Conservation (phyloP, 2,888 invertebrate genomes). For the Phaedon cochleariae region DNA sequence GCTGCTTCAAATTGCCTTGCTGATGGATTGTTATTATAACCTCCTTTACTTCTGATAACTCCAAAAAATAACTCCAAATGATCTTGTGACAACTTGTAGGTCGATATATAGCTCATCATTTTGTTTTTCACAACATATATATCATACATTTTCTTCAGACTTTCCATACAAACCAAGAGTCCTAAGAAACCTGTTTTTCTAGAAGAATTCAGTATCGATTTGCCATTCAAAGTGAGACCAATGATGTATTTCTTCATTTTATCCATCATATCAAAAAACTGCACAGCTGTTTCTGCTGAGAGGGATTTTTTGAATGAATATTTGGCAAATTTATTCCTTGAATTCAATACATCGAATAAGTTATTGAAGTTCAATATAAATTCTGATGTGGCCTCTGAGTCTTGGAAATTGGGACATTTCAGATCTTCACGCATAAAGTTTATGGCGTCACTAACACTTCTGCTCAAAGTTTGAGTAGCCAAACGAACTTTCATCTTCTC, state of each 20-base stretch:
- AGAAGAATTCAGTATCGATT: neutral
- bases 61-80: conserved; percentile 33
- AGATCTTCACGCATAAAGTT: conserved; percentile 27
- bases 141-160: neutral
- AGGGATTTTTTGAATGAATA: conserved; percentile 36
- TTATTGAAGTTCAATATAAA: conserved; percentile 33
- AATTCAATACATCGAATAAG: conserved; percentile 37
- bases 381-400: conserved; percentile 24
- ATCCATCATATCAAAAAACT: neutral
- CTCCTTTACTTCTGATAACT: conserved; percentile 30
- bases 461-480: conserved; percentile 34
- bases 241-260: conserved; percentile 4
- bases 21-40: conserved; percentile 36
- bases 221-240: conserved; percentile 2
- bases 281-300: neutral
- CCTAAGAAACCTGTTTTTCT: conserved; percentile 35
- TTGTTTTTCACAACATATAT: neutral
- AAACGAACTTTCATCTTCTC: conserved; percentile 38
- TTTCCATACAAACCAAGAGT: conserved; percentile 9
- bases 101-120: conserved; percentile 23
- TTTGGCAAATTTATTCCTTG: conserved; percentile 26
- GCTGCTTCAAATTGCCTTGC: conserved; percentile 28
- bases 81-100: conserved; percentile 32
- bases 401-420: conserved; percentile 19
- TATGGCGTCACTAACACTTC: conserved; percentile 36